A percentile compares a stretch with the other conserved stretches of the same genome.
Conservation (phyloP, 92 coral and sea anemone genomes). For the Zoanthus solanderi region DNA sequence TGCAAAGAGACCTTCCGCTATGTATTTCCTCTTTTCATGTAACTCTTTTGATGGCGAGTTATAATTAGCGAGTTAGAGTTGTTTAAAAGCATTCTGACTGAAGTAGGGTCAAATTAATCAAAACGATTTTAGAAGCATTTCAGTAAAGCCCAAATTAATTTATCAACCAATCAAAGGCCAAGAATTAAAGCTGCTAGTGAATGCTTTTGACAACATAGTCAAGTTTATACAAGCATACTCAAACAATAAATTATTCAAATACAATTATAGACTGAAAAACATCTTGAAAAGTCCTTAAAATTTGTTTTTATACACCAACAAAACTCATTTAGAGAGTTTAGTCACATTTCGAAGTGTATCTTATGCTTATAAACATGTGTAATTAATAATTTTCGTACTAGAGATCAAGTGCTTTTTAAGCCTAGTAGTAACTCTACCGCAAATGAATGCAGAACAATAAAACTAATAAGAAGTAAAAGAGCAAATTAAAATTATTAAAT, state of each 20-base stretch:
- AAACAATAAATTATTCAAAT: slow-evolving; percentile 4
- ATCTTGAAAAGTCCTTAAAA: background rate
- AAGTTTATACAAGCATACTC: background rate
- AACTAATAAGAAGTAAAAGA: too few species aligned
- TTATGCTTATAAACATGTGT: background rate
- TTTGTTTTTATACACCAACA: background rate
- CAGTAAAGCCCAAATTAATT: slow-evolving; percentile 7
- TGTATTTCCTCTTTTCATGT: background rate
- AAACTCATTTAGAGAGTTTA: background rate
- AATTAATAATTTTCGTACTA: background rate
- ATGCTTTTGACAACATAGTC: slow-evolving; percentile 23
- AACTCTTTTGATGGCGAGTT: background rate
- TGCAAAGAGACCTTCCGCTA: background rate
- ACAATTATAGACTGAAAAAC: background rate
- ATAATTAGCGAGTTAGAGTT: background rate
- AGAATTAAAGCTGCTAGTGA: slow-evolving; percentile 5
- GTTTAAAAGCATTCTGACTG: background rate
- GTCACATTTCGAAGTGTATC: background rate
- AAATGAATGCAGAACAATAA: background rate
- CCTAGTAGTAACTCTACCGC: background rate
- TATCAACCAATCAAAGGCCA: slow-evolving; percentile 13
- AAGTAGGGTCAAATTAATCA: background rate
- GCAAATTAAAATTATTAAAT: background rate
- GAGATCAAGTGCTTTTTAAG: background rate
- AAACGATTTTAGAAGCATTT: background rate